Evolutionary conservation across 1,140 invertebrate species (phyloP), one percentile per base, ranked within the genome.

Genomic region (Penaeus indicus): DNA sequence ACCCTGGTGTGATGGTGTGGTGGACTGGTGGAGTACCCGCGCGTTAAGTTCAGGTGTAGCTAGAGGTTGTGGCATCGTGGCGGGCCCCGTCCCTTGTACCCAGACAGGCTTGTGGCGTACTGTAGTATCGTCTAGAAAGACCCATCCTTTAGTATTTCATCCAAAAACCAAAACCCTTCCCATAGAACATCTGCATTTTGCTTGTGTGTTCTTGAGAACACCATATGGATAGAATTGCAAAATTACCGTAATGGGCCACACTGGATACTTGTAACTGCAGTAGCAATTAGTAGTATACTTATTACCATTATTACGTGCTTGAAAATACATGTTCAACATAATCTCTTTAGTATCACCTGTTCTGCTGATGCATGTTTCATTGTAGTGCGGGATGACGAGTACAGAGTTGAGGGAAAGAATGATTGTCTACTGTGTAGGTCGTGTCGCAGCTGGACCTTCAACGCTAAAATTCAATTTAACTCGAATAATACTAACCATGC

Each of bases 171-270:
- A 54, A 62, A 77, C 84, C 69, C 25, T 54, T 75, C 69, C 54
- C 62, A 67, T 77, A 85, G 84, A 75, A 54, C 42, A 85, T 60
- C 18, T 85, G 84, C 84, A 85, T 85, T 85, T 85, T 85, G 84
- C 72, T n/a, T 75, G 69, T 62, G 67, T 78, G 67, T 78, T 77
- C 63, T 85, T 75, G 21, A 32, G 54, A 54, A 54, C 54, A 54
- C 54, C 54, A 54, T 54, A 54, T 54, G 54, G 54, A 54, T 54
- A 54, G 54, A 1, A 54, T 54, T 54, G 54, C 54, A 54, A 54
- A 54, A 54, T 54, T 54, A 54, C 54, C 54, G 54, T 54, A 54
- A 54, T 54, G 54, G 54, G 54, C 54, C 54, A 54, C 54, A 54
- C 54, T 54, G 54, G 54, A 54, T 54, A 54, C 54, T 54, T 54